These are phyloP conservation scores for Madoqua kirkii DNA, from an alignment of 2,113 vertebrate genomes.

Conservation along the genomic window DNA sequence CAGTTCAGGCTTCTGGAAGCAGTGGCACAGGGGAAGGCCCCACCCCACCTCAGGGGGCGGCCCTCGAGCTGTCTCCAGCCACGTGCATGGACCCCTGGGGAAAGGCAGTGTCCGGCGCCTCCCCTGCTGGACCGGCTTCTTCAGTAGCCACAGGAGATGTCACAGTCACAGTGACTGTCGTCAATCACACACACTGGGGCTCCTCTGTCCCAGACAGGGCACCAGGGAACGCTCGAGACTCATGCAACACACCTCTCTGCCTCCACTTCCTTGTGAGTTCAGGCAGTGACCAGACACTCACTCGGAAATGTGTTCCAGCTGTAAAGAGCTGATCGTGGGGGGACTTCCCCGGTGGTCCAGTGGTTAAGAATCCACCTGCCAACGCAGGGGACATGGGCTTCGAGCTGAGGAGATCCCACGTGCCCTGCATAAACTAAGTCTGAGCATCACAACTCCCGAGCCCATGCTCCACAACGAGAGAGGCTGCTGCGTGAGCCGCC, in stretches of 20 bases:
- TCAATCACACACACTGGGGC: not conserved
- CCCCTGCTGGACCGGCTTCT: rapidly evolving
- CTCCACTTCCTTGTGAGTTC: not conserved
- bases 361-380: not conserved
- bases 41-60: rapidly evolving
- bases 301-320: not conserved
- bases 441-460: not conserved
- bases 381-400: not conserved
- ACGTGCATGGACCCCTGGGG: rapidly evolving
- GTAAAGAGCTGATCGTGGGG: rapidly evolving
- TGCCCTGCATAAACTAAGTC: not conserved
- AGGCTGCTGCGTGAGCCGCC: not conserved
- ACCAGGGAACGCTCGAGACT: not conserved
- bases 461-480: not conserved
- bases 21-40: rapidly evolving
- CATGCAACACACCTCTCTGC: rapidly evolving
- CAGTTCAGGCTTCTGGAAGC: no score
- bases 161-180: rapidly evolving
- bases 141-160: not conserved
- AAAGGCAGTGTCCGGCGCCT: rapidly evolving
- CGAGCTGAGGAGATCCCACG: rapidly evolving
- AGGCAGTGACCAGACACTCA: no score
- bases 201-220: not conserved
- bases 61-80: no score
- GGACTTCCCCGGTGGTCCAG: not conserved